These are phyloP conservation scores for Palythoa caribaeorum DNA, from an alignment of 92 coral and sea anemone genomes.

Conservation along the genomic window DNA sequence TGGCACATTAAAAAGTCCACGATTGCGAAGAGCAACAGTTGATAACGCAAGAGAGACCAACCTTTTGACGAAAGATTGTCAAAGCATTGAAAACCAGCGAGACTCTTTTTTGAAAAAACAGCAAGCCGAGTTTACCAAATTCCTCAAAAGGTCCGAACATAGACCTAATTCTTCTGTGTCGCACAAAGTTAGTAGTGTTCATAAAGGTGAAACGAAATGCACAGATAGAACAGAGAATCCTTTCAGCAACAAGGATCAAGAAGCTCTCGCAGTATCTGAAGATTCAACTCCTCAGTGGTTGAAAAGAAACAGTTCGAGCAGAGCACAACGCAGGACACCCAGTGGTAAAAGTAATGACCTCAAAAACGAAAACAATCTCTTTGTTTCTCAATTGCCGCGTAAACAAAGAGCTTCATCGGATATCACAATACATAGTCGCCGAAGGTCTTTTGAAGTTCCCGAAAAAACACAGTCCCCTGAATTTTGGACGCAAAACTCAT, in stretches of 20 bases:
- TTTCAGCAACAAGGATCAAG: not conserved
- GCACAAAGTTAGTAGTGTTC: not conserved
- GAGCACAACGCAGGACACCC: too few species aligned
- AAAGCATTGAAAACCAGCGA: slow-evolving; percentile 17
- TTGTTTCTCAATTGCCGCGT: too few species aligned
- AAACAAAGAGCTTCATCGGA: too few species aligned
- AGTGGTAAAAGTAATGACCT: too few species aligned
- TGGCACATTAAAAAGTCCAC: not conserved
- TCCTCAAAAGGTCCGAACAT: not conserved
- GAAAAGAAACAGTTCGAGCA: too few species aligned
- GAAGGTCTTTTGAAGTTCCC: too few species aligned
- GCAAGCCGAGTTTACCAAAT: not conserved
- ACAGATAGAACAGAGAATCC: not conserved
- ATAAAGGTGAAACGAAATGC: slow-evolving; percentile 5
- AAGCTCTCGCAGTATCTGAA: slow-evolving; percentile 3
- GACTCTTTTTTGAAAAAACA: not conserved
- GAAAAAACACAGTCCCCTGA: too few species aligned
- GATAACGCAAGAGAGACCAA: slow-evolving; percentile 15
- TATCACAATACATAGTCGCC: too few species aligned
- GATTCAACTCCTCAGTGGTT: not conserved
- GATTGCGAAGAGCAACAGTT: slow-evolving; percentile 5
- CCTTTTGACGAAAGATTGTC: slow-evolving; percentile 8
- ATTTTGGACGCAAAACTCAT: too few species aligned
- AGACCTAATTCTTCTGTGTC: not conserved
- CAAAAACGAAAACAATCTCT: too few species aligned